Evolutionary conservation across 2,113 vertebrate genomes (phyloP).

Genomic region (Bubo bubo): DNA sequence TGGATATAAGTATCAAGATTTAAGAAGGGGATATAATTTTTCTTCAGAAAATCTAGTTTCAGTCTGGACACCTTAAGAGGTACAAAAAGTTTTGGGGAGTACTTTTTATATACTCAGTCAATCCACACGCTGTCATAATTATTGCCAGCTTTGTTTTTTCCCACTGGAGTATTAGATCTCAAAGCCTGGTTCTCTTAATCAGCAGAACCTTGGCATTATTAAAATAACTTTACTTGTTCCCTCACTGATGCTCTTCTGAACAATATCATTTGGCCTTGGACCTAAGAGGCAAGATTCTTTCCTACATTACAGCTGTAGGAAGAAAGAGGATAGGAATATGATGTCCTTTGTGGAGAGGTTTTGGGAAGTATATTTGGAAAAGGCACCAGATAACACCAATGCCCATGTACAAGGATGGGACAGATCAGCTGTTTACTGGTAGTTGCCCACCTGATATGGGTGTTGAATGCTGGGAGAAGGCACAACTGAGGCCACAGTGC

Average conservation of each 20-base stretch:
- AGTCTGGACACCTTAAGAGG: neutral
- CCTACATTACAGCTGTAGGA: neutral
- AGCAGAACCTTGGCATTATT: neutral
- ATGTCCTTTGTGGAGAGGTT: neutral
- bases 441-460: neutral
- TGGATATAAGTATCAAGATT: neutral
- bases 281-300: neutral
- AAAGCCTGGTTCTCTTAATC: neutral
- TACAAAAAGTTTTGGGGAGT: neutral
- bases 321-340: neutral
- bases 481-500: neutral
- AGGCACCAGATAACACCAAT: neutral
- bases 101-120: neutral
- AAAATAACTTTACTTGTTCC: neutral
- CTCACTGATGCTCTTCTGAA: neutral
- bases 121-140: neutral
- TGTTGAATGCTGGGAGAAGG: neutral
- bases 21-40: neutral
- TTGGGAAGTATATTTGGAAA: neutral
- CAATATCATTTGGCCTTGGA: neutral
- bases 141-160: neutral
- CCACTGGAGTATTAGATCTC: neutral
- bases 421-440: neutral
- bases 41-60: neutral
- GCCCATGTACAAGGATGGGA: neutral